Base-by-base conservation (phyloP, 2,113 vertebrate genomes). In the Bos indicus region DNA sequence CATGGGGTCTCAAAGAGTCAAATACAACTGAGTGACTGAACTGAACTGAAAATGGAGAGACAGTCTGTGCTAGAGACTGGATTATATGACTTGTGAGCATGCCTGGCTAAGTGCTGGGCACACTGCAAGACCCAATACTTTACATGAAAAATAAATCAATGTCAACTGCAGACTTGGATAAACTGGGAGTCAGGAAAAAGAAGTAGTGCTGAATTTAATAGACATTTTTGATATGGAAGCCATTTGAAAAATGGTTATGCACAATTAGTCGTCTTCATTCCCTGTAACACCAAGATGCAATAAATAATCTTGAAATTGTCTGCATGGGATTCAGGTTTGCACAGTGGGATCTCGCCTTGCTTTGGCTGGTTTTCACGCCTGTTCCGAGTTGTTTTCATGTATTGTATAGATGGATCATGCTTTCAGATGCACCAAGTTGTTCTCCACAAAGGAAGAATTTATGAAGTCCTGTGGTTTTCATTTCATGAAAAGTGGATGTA, bases 401-500 rank as follows among this genome's bases (percentile, higher is more conserved):
- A n/a, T 71, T 78, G 80, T n/a, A 59, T 26, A 57, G 92, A 94
- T 87, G 81, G 96, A 97, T 92, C 85, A 92, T 81, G 85, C 88
- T 96, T 98, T 95, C 93, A 57, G 74, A 92, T 81, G 95, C 40
- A 97, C 52, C 74, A 94, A 57, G 56, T 92, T 95, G 88, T 97
- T 81, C 64, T 95, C 85, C 78, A 95, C 94, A 97, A 98, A 97
- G 96, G 82, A 94, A 95, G 97, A 97, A 97, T 96, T 97, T 97
- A 97, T 97, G 88, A 97, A 95, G 64, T 97, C 96, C 92, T 97
- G 94, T 95, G 97, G 95, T 97, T 98, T 97, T 97, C 97, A 97
- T 98, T 97, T 97, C 96, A 97, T 60, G 92, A 93, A 98, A 97
- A 97, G 96, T 97, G 93, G 95, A 97, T 95, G 96, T 84, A 95